Evolutionary conservation across 2,888 invertebrate genomes (phyloP).

Genomic region (Chironomus tentans): DNA sequence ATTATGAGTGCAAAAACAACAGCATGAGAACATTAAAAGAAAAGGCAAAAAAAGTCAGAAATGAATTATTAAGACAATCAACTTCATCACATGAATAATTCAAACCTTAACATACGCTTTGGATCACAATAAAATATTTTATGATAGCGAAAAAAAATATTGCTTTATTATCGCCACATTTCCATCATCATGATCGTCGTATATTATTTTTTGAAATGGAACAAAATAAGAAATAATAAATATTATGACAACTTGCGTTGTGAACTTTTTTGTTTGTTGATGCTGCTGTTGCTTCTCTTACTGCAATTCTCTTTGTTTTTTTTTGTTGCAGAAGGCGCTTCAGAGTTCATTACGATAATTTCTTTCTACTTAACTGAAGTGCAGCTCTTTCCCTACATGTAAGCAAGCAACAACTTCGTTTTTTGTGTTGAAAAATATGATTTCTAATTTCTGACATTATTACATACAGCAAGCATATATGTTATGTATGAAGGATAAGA

Average conservation of each 20-base stretch:
- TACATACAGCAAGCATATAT: background rate
- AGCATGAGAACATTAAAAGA: constrained; percentile 5
- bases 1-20: background rate
- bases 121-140: constrained; percentile 21
- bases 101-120: background rate
- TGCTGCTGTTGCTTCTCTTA: no score
- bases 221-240: constrained; percentile 26
- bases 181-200: constrained; percentile 14
- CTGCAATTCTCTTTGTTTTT: background rate
- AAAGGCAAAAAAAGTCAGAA: background rate
- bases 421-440: background rate
- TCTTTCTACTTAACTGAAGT: background rate
- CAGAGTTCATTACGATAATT: constrained; percentile 18
- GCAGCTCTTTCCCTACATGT: background rate
- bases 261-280: constrained; percentile 3
- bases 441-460: background rate
- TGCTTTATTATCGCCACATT: constrained; percentile 17
- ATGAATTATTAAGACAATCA: constrained; percentile 25
- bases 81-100: constrained; percentile 26
- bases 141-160: constrained; percentile 6
- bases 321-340: background rate
- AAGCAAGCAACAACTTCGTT: background rate
- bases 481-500: background rate
- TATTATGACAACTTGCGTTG: constrained; percentile 26
- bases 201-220: background rate